Conservation (phyloP, 2,113 vertebrate genomes). For the Oncorhynchus kisutch region DNA sequence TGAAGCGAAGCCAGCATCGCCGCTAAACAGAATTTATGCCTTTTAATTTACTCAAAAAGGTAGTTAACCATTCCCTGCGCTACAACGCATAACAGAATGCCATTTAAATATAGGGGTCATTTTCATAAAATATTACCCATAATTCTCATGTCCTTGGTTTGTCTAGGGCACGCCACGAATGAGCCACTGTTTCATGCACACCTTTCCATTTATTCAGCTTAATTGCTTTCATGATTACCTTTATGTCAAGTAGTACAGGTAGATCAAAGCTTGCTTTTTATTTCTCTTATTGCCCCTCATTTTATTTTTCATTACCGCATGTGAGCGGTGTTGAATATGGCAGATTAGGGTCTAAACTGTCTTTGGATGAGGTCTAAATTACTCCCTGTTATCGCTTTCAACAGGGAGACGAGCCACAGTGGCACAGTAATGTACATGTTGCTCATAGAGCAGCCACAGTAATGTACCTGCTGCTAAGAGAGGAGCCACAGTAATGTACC, state of each 20-base stretch:
- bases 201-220: slow-evolving; percentile 46
- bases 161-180: slow-evolving; percentile 40
- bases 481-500: too few species aligned
- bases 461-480: too few species aligned
- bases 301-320: slow-evolving; percentile 37
- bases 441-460: too few species aligned
- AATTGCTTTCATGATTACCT: slow-evolving; percentile 69
- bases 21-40: slow-evolving; percentile 96
- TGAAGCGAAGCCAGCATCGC: slow-evolving; percentile 76
- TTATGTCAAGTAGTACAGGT: slow-evolving; percentile 63
- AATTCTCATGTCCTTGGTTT: slow-evolving; percentile 77
- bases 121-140: slow-evolving; percentile 84
- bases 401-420: not conserved
- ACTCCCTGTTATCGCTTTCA: not conserved
- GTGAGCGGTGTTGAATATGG: slow-evolving; percentile 33
- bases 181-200: not conserved
- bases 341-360: slow-evolving; percentile 43
- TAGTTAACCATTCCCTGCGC: slow-evolving; percentile 84
- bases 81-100: slow-evolving; percentile 92
- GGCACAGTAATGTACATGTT: not conserved
- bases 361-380: slow-evolving; percentile 48
- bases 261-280: slow-evolving; percentile 26
- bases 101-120: slow-evolving; percentile 85
- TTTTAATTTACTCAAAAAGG: slow-evolving; percentile 96
- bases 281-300: slow-evolving; percentile 17